A percentile compares a stretch with the other conserved stretches of the same genome.
These are phyloP conservation scores for Microcebus ravelobensis DNA, from an alignment of 2,113 vertebrate genomes.

Conservation along the genomic window DNA sequence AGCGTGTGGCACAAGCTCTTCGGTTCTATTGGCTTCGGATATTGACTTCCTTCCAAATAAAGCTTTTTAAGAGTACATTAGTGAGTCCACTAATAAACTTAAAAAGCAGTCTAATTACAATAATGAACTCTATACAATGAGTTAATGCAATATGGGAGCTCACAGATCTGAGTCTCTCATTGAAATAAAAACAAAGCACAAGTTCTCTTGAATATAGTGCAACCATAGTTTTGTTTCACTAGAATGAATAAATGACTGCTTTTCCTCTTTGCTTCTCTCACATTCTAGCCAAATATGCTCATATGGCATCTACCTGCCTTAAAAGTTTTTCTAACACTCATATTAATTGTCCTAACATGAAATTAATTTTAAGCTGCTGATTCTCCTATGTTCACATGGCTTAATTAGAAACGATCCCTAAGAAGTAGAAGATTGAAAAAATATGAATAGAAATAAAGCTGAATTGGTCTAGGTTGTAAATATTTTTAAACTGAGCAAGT, in stretches of 20 bases:
- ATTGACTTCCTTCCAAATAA: conserved; percentile 88
- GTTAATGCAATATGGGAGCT: conserved; percentile 66
- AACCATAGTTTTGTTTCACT: not conserved
- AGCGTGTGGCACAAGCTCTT: conserved; percentile 82
- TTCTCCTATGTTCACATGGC: not conserved
- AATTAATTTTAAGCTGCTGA: conserved; percentile 29
- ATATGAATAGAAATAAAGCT: not conserved
- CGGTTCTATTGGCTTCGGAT: conserved; percentile 83
- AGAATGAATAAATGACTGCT: conserved; percentile 4
- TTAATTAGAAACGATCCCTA: not conserved
- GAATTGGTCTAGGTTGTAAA: not conserved
- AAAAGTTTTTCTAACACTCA: not conserved
- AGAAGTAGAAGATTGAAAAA: not conserved
- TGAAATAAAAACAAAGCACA: conserved; percentile 70
- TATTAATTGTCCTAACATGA: conserved; percentile 21
- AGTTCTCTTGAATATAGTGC: not conserved
- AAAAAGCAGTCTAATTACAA: conserved; percentile 86
- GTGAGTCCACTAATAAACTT: conserved; percentile 87
- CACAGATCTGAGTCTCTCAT: conserved; percentile 67
- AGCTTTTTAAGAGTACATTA: conserved; percentile 88
- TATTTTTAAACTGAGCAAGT: conserved; percentile 6
- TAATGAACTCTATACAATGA: conserved; percentile 78
- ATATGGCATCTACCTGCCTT: conserved; percentile 34
- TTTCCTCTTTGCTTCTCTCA: conserved; percentile 35
- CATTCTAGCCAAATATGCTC: not conserved